phyloP scores from a whole-genome alignment of 2,113 vertebrate genomes.

The Benitochromis conjunctus region DNA sequence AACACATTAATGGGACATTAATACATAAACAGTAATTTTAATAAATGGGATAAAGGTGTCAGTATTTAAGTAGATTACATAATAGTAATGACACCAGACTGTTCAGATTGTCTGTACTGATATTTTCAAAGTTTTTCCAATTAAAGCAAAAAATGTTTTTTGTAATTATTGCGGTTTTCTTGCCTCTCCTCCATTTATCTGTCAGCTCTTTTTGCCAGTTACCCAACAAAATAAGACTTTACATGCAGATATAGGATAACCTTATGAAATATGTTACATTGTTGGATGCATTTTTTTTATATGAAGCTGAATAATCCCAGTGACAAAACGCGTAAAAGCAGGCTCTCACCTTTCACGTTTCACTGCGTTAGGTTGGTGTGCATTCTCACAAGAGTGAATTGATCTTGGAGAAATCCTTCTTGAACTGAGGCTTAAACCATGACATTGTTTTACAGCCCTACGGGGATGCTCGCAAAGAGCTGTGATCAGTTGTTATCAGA shows the following conservation, averaged over 20 bases:
- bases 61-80: background rate
- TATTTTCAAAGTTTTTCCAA: background rate
- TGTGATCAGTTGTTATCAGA: conserved; percentile 55
- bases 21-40: background rate
- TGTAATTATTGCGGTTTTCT: background rate
- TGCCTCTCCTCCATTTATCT: background rate
- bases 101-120: background rate
- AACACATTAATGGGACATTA: background rate
- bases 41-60: background rate
- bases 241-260: background rate
- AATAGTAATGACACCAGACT: background rate
- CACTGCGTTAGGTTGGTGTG: background rate
- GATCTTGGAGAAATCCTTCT: background rate
- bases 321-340: background rate
- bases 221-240: background rate
- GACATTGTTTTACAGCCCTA: background rate
- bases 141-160: background rate
- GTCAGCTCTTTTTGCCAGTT: background rate
- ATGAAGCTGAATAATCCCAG: background rate
- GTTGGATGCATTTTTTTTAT: background rate
- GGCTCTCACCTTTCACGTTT: background rate
- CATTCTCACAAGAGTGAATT: background rate
- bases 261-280: background rate
- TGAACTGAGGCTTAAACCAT: background rate
- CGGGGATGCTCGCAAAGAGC: background rate